Percentiles rank a stretch among this genome's conserved stretches.
Evolutionary conservation across 2,888 invertebrate genomes (phyloP).

Genomic region (Zygogramma bicolorata): DNA sequence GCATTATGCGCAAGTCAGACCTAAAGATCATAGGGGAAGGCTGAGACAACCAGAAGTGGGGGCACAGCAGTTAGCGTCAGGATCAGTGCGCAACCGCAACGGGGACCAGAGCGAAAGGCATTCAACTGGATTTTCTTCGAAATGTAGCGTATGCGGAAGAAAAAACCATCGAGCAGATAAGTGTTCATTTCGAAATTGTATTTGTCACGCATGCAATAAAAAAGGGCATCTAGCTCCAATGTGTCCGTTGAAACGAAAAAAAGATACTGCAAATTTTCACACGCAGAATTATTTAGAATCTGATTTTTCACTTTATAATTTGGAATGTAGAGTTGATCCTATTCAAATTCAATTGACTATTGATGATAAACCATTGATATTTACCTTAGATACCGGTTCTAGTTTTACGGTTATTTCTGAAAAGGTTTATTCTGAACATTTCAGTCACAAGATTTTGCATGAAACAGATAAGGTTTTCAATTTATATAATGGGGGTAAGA

Average conservation of each 20-base stretch:
- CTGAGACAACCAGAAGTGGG: background rate
- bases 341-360: background rate
- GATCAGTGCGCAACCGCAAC: background rate
- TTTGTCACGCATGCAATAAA: constrained; percentile 21
- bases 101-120: background rate
- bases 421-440: background rate
- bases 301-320: background rate
- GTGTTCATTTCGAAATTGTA: constrained; percentile 22
- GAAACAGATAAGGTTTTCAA: background rate
- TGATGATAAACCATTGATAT: background rate
- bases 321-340: background rate
- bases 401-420: background rate
- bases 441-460: background rate
- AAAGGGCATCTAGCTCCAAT: constrained; percentile 26
- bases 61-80: background rate
- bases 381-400: background rate
- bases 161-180: constrained; percentile 12
- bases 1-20: background rate
- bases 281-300: constrained; percentile 7
- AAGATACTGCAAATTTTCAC: background rate
- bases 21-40: too few relatives aligned
- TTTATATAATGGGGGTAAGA: constrained; percentile 2
- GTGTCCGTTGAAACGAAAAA: constrained; percentile 1
- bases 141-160: constrained; percentile 14
- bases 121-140: background rate